Evolutionary conservation across 2,797 vertebrate species (phyloP), one percentile per base, ranked within the genome.

Genomic region (Sternarchorhynchus goeldii): DNA sequence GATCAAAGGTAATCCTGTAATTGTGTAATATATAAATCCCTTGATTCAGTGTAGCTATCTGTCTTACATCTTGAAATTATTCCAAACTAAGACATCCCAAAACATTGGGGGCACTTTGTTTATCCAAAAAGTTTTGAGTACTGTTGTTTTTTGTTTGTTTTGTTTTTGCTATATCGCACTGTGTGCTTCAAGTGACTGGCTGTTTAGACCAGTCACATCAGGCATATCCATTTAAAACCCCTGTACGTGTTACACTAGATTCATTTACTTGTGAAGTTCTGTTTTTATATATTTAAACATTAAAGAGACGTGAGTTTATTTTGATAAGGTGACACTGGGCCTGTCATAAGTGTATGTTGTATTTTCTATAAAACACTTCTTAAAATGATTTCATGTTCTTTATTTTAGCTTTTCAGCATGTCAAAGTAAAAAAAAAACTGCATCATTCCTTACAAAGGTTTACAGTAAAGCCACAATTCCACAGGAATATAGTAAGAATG

Each of bases 401-500:
- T 85, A 82, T 76, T 81, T 57, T 75, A 78, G 59, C 31, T 72
- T 50, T 79, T 75, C n/a, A 81, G 56, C 60, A 76, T 36, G 67
- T 80, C 34, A 45, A 79, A 74, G 75, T 66, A 81, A 74, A 60
- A 76, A 82, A 41, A 60, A 59, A 36, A 65, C 65, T 68, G 20
- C 45, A 50, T 68, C 77, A 82, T 82, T 76, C 85, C 85, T 86
- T 86, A 84, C 83, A 80, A 86, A 86, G 85, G 85, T 80, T 83
- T 85, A 86, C 83, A 80, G 50, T 76, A 50, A 50, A 83, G 81
- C 81, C 50, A 70, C 36, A 83, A 86, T 86, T 86, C 85, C 85
- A 86, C 83, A 83, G 85, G 85, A 86, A 86, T 86, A 80, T 83
- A 76, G 60, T 41, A 84, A 71, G 39, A 56, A 57, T 69, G 58